Evolutionary conservation across 1,140 invertebrate species (phyloP), one percentile per base, ranked within the genome.

Genomic region (Drosophila malerkotliana): DNA sequence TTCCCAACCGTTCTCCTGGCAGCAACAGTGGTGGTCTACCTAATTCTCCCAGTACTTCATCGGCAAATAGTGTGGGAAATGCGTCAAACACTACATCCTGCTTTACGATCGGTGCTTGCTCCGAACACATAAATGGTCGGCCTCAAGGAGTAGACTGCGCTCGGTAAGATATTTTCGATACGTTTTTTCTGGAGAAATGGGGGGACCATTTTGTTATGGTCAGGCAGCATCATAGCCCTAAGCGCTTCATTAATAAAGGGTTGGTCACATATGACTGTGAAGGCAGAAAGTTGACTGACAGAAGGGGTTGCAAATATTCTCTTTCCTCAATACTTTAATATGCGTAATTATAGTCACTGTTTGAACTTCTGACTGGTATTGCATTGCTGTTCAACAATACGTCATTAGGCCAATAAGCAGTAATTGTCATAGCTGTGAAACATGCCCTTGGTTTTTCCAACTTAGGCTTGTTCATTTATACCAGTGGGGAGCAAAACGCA

Each of bases 51-150:
- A 94, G 93, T 91, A 94, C 92, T 67, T 95, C 92, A 37, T 87
- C 82, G 5, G 92, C 93, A 75, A 78, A 93, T 5, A 84, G 62
- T 47, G 72, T 68, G 8, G 72, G 73, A 39, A 87, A 76, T 47
- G 48, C 71, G 4, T 52, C 68, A 18, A 57, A 34, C 26, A 52
- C 10, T 58, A 75, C 61, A 45, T 84, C 83, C 44, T 93, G 71
- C 91, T 93, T 97, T 14, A 97, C 97, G 72, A 97, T 98, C 89
- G 97, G 97, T 10, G 97, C 98, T 1, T 99, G 98, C 92, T 97
- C 98, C 9, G 98, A 99, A 73, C 98, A 99, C 91, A 96, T 98
- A 72, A 97, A 97, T 81, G 98, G 98, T n/a, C 93, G 97, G 77
- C 97, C 97, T 0, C 97, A 97, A 77, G 98, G 98, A 15, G 96